These are phyloP conservation scores for Drosophila picticornis DNA, from an alignment of 2,888 invertebrate species.

Conservation along the genomic window DNA sequence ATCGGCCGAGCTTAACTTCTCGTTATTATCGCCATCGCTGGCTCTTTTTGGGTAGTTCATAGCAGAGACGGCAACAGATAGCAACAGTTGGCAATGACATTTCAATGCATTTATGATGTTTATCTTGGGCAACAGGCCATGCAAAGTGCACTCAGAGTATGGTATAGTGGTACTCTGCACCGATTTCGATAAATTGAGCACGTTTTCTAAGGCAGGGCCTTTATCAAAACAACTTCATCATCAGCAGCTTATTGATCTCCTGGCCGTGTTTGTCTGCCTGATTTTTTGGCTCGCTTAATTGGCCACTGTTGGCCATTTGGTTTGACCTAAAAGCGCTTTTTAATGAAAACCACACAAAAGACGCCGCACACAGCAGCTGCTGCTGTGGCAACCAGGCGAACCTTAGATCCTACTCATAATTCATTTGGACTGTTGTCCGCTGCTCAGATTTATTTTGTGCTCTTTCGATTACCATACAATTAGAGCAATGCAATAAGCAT, in stretches of 20 bases:
- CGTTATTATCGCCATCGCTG: conserved; percentile 74
- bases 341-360: conserved; percentile 68
- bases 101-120: conserved; percentile 84
- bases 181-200: conserved; percentile 81
- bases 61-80: conserved; percentile 51
- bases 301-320: conserved; percentile 62
- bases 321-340: conserved; percentile 54
- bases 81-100: conserved; percentile 80
- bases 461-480: conserved; percentile 72
- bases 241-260: conserved; percentile 36
- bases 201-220: conserved; percentile 75
- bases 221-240: conserved; percentile 81
- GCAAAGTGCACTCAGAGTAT: conserved; percentile 59
- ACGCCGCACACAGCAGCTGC: conserved; percentile 49
- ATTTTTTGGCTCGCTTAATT: conserved; percentile 57
- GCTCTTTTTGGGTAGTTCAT: conserved; percentile 53
- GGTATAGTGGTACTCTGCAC: conserved; percentile 57
- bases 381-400: conserved; percentile 34
- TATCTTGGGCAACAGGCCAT: conserved; percentile 72
- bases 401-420: conserved; percentile 55
- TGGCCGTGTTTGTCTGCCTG: conserved; percentile 40
- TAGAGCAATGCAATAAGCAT: conserved; percentile 64
- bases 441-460: conserved; percentile 68
- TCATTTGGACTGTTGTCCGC: conserved; percentile 46
- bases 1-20: conserved; percentile 47